Percentiles rank a stretch among this genome's conserved stretches.
Conservation (phyloP, 2,113 vertebrate genomes). For the Neoarius graeffei region DNA sequence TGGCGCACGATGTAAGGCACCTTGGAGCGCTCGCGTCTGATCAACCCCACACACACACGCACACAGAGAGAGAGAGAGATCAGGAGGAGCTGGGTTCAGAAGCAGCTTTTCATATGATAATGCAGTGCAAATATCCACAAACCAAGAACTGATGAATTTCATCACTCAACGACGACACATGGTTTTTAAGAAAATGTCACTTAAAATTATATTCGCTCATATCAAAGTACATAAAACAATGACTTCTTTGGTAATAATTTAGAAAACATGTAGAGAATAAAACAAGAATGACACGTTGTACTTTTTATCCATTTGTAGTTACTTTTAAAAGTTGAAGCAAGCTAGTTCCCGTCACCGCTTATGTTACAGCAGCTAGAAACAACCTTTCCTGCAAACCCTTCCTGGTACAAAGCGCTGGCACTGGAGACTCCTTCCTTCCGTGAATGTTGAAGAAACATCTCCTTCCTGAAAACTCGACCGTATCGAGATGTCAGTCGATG, state of each 20-base stretch:
- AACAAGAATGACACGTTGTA: neutral
- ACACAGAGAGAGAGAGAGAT: neutral
- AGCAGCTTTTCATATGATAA: too few relatives aligned
- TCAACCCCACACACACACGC: conserved; percentile 17
- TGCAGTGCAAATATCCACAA: neutral
- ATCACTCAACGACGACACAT: neutral
- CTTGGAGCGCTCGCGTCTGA: conserved; percentile 97
- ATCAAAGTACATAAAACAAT: too few relatives aligned
- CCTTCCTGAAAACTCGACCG: neutral
- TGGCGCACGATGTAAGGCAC: conserved; percentile 99
- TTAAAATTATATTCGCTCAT: too few relatives aligned
- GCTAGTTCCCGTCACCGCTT: neutral
- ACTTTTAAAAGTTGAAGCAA: neutral
- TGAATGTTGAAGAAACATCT: neutral
- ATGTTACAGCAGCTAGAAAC: neutral
- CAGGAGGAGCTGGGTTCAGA: neutral
- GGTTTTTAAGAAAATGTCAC: neutral
- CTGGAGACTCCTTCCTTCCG: neutral
- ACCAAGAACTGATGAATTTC: neutral
- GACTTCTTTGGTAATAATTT: too few relatives aligned
- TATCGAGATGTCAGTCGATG: neutral
- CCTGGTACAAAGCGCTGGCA: neutral
- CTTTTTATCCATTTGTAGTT: neutral
- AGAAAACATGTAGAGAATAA: too few relatives aligned
- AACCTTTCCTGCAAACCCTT: neutral